Conservation (phyloP, 2,797 vertebrate species). For the Tragopan temminckii region DNA sequence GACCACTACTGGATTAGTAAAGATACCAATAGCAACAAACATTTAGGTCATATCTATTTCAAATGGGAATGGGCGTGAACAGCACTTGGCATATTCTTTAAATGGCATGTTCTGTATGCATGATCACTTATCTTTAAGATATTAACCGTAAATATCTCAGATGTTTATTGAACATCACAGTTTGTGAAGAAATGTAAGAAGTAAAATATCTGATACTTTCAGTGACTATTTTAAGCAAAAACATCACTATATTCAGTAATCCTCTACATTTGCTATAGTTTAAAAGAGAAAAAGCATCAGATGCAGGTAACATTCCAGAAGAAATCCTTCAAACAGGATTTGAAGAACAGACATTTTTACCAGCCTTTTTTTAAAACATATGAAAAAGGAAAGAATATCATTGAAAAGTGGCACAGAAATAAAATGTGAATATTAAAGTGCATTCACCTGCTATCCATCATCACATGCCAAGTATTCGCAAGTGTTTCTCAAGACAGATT, state of each 20-base stretch:
- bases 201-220: background rate
- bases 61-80: conserved; percentile 6
- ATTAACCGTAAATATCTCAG: background rate
- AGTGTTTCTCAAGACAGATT: background rate
- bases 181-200: background rate
- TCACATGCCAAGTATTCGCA: background rate
- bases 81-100: conserved; percentile 2
- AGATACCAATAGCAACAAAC: conserved; percentile 40
- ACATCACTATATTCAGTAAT: background rate
- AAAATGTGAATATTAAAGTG: background rate
- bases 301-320: background rate
- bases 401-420: background rate
- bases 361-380: background rate
- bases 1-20: conserved; percentile 63
- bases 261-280: background rate
- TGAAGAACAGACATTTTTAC: conserved; percentile 18
- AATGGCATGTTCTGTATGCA: background rate
- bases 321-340: background rate
- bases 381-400: background rate
- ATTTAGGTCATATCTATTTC: conserved; percentile 58
- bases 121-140: background rate
- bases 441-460: background rate
- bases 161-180: background rate
- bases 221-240: background rate
- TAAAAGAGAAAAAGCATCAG: conserved; percentile 4